phyloP scores from a whole-genome alignment of 2,888 invertebrate genomes.

The Oconnorella tubifera region DNA sequence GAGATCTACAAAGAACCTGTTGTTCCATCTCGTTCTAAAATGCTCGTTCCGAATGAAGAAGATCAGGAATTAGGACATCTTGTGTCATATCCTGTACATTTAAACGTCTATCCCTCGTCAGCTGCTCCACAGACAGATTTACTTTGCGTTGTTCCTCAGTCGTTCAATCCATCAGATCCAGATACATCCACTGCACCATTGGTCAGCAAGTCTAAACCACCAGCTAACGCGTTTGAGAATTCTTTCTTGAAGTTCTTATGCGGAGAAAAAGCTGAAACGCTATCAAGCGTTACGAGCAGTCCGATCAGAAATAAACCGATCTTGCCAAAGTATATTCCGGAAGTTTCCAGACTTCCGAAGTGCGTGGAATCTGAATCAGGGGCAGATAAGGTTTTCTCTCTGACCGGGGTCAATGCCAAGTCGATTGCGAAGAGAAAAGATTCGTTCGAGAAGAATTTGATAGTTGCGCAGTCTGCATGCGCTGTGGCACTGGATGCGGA shows the following conservation, averaged over 20 bases:
- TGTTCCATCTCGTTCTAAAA: not conserved
- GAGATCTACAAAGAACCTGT: not conserved
- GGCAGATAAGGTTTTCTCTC: not conserved
- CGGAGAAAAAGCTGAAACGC: conserved; percentile 11
- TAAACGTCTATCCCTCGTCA: no score
- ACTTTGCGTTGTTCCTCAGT: no score
- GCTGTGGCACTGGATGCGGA: not conserved
- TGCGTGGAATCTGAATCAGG: no score
- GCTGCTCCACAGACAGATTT: not conserved
- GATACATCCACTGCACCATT: not conserved
- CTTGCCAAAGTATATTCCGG: conserved; percentile 15
- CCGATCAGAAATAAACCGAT: conserved; percentile 13
- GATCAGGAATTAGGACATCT: conserved; percentile 14
- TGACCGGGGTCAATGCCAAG: not conserved
- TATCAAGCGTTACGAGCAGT: conserved; percentile 12
- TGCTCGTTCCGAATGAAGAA: conserved; percentile 13
- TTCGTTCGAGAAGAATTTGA: no score
- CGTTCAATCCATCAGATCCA: not conserved
- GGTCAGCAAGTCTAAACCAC: not conserved
- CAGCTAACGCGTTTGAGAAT: conserved; percentile 9
- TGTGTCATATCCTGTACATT: not conserved
- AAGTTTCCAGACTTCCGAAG: conserved; percentile 2
- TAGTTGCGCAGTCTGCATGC: not conserved
- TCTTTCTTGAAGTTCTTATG: conserved; percentile 9
- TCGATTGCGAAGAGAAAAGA: not conserved